Evolutionary conservation across 1,140 invertebrate species (phyloP).

Genomic region (Zophobas atratus): DNA sequence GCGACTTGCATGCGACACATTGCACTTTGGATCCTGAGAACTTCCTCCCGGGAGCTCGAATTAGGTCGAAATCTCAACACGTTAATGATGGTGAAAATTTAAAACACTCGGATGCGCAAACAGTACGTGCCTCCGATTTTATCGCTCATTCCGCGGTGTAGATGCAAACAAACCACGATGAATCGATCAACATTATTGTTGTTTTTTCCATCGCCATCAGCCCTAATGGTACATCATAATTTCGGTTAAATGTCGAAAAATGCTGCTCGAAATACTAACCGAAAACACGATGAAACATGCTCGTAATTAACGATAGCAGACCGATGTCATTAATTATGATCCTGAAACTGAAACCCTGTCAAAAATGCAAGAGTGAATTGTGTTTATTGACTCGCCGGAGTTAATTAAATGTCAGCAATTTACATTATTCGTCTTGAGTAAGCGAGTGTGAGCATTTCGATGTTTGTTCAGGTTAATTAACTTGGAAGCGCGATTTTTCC

Average conservation of each 20-base stretch:
- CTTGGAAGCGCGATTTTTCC: neutral
- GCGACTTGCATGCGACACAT: too few relatives aligned
- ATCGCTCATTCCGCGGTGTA: neutral
- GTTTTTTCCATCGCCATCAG: neutral
- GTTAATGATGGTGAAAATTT: too few relatives aligned
- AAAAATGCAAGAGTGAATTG: conserved; percentile 25
- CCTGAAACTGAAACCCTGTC: conserved; percentile 26
- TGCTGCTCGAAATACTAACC: neutral
- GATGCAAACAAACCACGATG: neutral
- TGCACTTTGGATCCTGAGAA: too few relatives aligned
- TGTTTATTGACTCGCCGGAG: conserved; percentile 20
- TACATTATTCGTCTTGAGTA: conserved; percentile 23
- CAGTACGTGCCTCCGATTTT: neutral
- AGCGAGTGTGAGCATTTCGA: conserved; percentile 16
- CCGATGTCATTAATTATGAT: conserved; percentile 9
- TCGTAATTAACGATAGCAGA: conserved; percentile 6
- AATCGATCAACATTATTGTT: neutral
- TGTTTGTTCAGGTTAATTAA: conserved; percentile 30
- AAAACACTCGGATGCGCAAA: neutral
- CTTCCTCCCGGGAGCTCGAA: too few relatives aligned
- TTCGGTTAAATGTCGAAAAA: neutral
- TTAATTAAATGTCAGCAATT: conserved; percentile 36
- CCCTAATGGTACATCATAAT: neutral
- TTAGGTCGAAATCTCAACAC: too few relatives aligned
- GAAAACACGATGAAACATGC: neutral